Conservation (phyloP, 2,888 invertebrate genomes). For the Silvanus unidentatus region DNA sequence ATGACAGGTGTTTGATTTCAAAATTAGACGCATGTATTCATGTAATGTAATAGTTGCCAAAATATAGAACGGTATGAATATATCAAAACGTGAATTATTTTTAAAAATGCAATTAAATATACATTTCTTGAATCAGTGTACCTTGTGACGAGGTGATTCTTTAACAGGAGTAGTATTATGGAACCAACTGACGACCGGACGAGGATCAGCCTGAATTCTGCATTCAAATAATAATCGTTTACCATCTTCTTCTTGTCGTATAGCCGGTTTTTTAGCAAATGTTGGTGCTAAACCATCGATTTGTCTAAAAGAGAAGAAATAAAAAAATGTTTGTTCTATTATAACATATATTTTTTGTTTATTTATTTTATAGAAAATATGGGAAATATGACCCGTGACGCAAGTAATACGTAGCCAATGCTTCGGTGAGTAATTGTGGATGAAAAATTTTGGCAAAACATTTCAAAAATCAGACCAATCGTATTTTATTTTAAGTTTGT, state of each 20-base stretch:
- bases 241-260: slow-evolving; percentile 95
- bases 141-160: slow-evolving; percentile 82
- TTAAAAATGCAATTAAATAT: no score
- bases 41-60: no score
- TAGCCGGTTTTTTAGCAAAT: slow-evolving; percentile 95
- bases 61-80: no score
- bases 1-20: no score
- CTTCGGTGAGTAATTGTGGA: slow-evolving; percentile 29
- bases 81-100: no score
- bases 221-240: slow-evolving; percentile 91
- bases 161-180: slow-evolving; percentile 79
- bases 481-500: slow-evolving; percentile 6
- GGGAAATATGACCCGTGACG: slow-evolving; percentile 35
- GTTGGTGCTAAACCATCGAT: slow-evolving; percentile 96
- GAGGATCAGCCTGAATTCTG: slow-evolving; percentile 88
- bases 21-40: no score
- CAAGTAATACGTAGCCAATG: slow-evolving; percentile 28
- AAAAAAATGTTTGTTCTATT: not conserved
- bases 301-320: slow-evolving; percentile 63
- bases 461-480: slow-evolving; percentile 8
- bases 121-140: slow-evolving; percentile 34
- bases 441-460: slow-evolving; percentile 34
- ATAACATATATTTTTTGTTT: not conserved
- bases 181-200: slow-evolving; percentile 84
- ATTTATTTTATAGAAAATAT: slow-evolving; percentile 5